Evolutionary conservation across 1,140 invertebrate species (phyloP), one percentile per base, ranked within the genome.

Genomic region (Anadara kagoshimensis): DNA sequence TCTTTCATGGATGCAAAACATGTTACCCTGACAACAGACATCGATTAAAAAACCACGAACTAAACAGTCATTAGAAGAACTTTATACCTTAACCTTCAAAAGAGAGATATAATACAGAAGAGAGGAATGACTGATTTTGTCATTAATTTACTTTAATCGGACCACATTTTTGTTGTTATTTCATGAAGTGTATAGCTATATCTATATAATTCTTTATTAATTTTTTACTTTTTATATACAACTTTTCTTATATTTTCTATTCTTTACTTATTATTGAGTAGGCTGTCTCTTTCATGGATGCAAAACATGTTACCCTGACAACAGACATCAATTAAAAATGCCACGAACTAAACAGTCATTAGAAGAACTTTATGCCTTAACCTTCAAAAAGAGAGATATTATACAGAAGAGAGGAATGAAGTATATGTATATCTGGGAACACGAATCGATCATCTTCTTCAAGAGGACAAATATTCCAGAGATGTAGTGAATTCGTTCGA

Each of bases 361-460:
- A 22, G 44, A 53, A 7, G 67, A 81, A 57, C 45, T 77, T 4
- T 76, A 59, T 22, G 58, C 69, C 41, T 14, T 53, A 20, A 79
- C 72, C 22, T 20, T 49, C 24, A 62, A 73, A 54, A 69, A 67
- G 62, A 45, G 61, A 58, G 59, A 16, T 12, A 18, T 63, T 14
- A 64, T 79, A 5, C 47, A 70, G 26, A 44, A 24, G 1, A n/a
- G 67, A 54, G 68, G 61, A 11, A 64, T 73, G 11, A 64, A 78
- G 22, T 63, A 73, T 5, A 57, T 80, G 11, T 41, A 12, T 5
- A 75, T 79, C 14, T 78, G 78, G 78, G 76, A 83, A 68, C 69
- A 75, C 43, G 59, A 83, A 45, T 78, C 51, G 18, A 64, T 45
- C n/a, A 56, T 41, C 43, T 66, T 10, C 3, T 83, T 2, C 2